Conservation (phyloP, 2,113 vertebrate species). For the Oryzias celebensis region DNA sequence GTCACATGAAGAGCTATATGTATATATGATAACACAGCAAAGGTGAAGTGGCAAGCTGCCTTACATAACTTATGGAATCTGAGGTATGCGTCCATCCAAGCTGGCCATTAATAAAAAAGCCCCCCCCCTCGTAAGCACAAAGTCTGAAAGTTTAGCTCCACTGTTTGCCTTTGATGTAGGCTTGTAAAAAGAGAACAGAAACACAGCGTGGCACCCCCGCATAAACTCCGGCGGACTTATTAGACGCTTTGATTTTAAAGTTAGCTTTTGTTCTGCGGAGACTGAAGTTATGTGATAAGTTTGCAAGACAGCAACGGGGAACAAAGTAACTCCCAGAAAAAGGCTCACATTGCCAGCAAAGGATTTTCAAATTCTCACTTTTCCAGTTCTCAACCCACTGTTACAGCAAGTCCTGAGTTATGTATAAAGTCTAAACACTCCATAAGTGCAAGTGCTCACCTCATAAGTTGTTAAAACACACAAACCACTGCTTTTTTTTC, state of each 20-base stretch:
- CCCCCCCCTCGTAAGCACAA: constrained; percentile 19
- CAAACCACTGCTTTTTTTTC: constrained; percentile 28
- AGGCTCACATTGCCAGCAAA: background rate
- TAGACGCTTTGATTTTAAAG: constrained; percentile 45
- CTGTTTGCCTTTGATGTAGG: constrained; percentile 58
- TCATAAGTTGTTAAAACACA: constrained; percentile 31
- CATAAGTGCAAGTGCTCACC: constrained; percentile 1
- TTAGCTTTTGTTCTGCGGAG: constrained; percentile 17
- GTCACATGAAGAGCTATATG: constrained; percentile 25
- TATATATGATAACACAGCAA: constrained; percentile 51
- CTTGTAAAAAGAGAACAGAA: constrained; percentile 52
- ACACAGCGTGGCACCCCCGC: constrained; percentile 16
- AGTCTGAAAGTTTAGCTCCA: constrained; percentile 32
- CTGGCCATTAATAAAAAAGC: constrained; percentile 59
- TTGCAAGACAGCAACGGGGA: constrained; percentile 21
- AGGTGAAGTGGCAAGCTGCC: constrained; percentile 42
- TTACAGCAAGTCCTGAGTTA: constrained; percentile 15
- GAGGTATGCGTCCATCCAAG: constrained; percentile 68
- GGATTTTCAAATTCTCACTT: background rate
- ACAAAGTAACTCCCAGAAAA: background rate
- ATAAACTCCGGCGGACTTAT: constrained; percentile 27
- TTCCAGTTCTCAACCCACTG: background rate
- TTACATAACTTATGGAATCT: constrained; percentile 75
- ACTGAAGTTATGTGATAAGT: constrained; percentile 14
- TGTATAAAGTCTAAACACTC: constrained; percentile 25